Conservation (phyloP, 2,797 vertebrate genomes). For the Clarias pachynema region DNA sequence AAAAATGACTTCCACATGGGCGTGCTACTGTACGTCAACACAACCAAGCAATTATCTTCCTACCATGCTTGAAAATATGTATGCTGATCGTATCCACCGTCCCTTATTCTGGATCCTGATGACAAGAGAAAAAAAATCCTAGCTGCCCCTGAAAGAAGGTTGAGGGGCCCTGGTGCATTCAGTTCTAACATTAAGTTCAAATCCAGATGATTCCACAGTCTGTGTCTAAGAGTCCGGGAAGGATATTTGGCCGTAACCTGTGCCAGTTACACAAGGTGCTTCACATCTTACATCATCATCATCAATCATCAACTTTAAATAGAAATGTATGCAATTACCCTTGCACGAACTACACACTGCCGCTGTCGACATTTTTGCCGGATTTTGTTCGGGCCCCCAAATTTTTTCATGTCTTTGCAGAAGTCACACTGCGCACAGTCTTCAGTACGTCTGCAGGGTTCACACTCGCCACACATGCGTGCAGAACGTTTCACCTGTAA, state of each 20-base stretch:
- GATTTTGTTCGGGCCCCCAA: constrained; percentile 96
- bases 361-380: constrained; percentile 93
- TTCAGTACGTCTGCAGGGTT: constrained; percentile 88
- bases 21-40: neutral
- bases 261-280: neutral
- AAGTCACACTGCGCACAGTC: constrained; percentile 95
- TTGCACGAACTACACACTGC: constrained; percentile 91
- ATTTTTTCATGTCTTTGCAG: constrained; percentile 98
- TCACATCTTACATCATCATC: neutral
- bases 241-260: neutral
- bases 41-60: neutral
- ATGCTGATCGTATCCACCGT: neutral
- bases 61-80: neutral
- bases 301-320: neutral
- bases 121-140: neutral
- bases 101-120: neutral
- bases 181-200: neutral
- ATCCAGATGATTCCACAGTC: neutral
- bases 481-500: constrained; percentile 89
- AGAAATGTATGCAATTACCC: constrained; percentile 72
- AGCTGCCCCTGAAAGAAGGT: neutral
- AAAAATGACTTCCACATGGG: neutral
- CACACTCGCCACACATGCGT: constrained; percentile 94
- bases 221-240: neutral
- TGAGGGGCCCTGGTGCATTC: neutral